Percentiles rank a stretch among this genome's conserved stretches.
phyloP scores from a whole-genome alignment of 2,888 invertebrate genomes.

The Notocelia uddmanniana region DNA sequence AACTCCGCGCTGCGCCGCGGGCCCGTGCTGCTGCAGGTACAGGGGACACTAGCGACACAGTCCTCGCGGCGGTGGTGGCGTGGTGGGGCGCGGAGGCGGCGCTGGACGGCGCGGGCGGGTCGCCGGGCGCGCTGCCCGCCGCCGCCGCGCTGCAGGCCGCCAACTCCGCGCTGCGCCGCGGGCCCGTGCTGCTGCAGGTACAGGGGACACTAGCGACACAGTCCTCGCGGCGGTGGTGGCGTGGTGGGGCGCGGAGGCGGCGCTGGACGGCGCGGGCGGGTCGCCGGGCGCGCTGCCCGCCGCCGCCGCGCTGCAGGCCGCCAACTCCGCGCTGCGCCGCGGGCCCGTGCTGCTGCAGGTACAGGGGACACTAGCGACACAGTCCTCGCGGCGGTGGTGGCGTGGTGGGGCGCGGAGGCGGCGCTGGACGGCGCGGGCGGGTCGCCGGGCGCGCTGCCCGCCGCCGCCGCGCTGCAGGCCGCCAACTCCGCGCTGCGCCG shows the following conservation, averaged over 20 bases:
- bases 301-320: constrained; percentile 89
- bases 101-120: constrained; percentile 92
- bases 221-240: too few species aligned
- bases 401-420: constrained; percentile 91
- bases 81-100: constrained; percentile 92
- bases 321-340: too few species aligned
- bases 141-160: constrained; percentile 89
- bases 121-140: constrained; percentile 90
- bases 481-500: too few species aligned
- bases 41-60: constrained; percentile 66
- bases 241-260: constrained; percentile 91
- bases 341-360: too few species aligned
- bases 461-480: constrained; percentile 89
- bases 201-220: too few species aligned
- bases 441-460: constrained; percentile 90
- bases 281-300: constrained; percentile 91
- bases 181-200: too few species aligned
- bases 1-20: constrained; percentile 95
- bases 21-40: constrained; percentile 87
- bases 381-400: too few species aligned
- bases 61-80: constrained; percentile 90
- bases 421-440: constrained; percentile 93
- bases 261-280: constrained; percentile 92
- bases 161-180: too few species aligned
- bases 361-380: too few species aligned